phyloP scores from a whole-genome alignment of 2,797 vertebrate genomes.

The Monodelphis domestica region DNA sequence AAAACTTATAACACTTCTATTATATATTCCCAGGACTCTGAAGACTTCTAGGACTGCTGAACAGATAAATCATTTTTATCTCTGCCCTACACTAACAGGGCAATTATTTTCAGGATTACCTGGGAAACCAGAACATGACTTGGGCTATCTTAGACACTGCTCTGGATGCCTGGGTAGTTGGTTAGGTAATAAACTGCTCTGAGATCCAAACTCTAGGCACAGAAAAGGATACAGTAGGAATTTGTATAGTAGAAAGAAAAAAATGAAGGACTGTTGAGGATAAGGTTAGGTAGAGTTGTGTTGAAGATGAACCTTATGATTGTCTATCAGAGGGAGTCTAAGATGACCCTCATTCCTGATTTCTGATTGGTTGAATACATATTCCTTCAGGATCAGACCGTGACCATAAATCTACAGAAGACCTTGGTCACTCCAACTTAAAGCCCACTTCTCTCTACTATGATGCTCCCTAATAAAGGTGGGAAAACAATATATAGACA shows the following conservation, averaged over 20 bases:
- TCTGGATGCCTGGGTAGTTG: neutral
- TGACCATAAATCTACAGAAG: neutral
- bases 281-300: neutral
- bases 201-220: neutral
- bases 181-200: neutral
- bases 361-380: neutral
- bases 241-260: neutral
- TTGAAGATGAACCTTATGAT: neutral
- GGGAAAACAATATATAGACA: neutral
- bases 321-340: neutral
- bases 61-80: neutral
- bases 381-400: neutral
- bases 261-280: neutral
- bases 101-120: neutral
- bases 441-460: neutral
- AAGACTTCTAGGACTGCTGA: neutral
- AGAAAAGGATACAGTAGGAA: neutral
- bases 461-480: neutral
- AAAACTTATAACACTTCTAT: neutral
- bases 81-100: neutral
- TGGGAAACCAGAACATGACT: neutral
- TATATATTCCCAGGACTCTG: neutral
- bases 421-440: neutral
- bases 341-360: neutral
- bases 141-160: neutral